Percentiles rank a stretch among this genome's conserved stretches.
Evolutionary conservation across 2,797 vertebrate genomes (phyloP).

Genomic region (Protosalanx chinensis): DNA sequence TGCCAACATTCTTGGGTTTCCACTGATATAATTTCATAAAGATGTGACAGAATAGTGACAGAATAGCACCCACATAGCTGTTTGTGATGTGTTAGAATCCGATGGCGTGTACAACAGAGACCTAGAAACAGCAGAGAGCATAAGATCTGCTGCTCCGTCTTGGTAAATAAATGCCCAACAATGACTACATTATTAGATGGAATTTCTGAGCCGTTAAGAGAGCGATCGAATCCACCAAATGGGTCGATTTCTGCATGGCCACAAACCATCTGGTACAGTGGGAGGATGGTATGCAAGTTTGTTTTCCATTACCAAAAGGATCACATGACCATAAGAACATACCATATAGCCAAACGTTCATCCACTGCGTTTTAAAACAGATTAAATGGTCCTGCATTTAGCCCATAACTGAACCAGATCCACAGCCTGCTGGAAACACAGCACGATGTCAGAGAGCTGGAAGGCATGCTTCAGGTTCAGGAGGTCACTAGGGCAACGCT

Average conservation of each 20-base stretch:
- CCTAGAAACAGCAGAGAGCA: too few relatives aligned
- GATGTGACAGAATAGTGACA: too few relatives aligned
- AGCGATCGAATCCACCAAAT: neutral
- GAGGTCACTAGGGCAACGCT: conserved; percentile 58
- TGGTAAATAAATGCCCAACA: too few relatives aligned
- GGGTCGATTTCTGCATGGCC: neutral
- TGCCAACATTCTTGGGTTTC: too few relatives aligned
- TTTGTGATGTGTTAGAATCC: too few relatives aligned
- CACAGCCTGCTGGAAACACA: conserved; percentile 1
- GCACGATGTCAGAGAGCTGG: neutral
- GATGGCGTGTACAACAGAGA: too few relatives aligned
- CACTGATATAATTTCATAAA: too few relatives aligned
- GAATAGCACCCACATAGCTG: too few relatives aligned
- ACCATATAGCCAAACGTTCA: neutral
- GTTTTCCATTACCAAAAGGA: conserved; percentile 6
- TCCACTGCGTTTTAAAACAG: neutral
- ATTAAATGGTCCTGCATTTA: neutral
- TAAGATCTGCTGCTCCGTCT: too few relatives aligned
- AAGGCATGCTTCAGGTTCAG: conserved; percentile 39
- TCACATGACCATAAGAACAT: conserved; percentile 13
- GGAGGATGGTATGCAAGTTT: conserved; percentile 18
- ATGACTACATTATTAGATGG: neutral
- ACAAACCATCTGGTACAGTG: conserved; percentile 25
- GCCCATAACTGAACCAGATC: neutral
- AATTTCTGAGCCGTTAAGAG: neutral